These are phyloP conservation scores for Clarias macrocephalus DNA, from an alignment of 2,113 vertebrate genomes.

Conservation along the genomic window DNA sequence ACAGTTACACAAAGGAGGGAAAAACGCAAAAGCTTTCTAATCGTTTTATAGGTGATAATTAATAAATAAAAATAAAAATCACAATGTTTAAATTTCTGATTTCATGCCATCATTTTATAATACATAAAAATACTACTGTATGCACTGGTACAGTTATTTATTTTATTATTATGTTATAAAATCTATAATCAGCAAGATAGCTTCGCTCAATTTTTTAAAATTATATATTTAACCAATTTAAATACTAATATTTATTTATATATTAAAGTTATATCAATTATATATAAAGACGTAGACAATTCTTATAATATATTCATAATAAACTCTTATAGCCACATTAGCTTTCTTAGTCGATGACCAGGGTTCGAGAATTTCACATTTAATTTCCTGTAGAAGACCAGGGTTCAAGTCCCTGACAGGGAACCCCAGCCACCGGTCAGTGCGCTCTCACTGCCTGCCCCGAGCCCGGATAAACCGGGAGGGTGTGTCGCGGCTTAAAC, in stretches of 20 bases:
- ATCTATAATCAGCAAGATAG: not conserved
- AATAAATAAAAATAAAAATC: too few species aligned
- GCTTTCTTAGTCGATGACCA: too few species aligned
- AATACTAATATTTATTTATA: not conserved
- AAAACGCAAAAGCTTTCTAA: not conserved
- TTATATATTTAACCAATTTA: not conserved
- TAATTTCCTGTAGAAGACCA: too few species aligned
- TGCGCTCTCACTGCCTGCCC: too few species aligned
- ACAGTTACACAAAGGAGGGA: not conserved
- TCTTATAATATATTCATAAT: not conserved
- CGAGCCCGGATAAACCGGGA: too few species aligned
- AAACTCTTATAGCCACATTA: not conserved
- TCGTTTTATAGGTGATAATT: not conserved
- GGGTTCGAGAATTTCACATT: too few species aligned
- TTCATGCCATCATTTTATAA: not conserved
- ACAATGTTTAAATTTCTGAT: too few species aligned
- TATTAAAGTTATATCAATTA: not conserved
- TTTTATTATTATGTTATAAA: not conserved
- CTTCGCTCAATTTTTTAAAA: not conserved
- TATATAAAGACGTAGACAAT: not conserved
- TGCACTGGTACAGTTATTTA: not conserved
- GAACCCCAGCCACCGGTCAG: too few species aligned
- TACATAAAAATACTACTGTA: not conserved
- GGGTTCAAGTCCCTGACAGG: too few species aligned
- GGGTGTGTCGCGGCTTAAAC: too few species aligned